phyloP scores from a whole-genome alignment of 2,888 invertebrate species.

The Auanema freiburgensis region DNA sequence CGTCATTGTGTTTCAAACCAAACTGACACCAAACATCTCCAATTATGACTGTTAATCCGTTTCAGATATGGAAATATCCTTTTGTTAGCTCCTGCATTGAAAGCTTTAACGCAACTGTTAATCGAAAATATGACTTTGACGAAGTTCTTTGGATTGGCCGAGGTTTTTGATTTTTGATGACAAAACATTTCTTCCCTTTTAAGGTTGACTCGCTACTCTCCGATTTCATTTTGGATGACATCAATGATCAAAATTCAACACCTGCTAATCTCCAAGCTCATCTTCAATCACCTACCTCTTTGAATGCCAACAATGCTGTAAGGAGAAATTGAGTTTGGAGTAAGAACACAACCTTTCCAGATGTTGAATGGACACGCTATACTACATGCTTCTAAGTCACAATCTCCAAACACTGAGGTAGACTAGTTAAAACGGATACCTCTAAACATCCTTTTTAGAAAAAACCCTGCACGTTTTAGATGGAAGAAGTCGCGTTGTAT shows the following conservation, averaged over 20 bases:
- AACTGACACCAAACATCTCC: too few relatives aligned
- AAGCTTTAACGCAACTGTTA: constrained; percentile 61
- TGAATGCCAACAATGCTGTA: not conserved
- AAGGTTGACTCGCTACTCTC: constrained; percentile 58
- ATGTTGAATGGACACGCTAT: too few relatives aligned
- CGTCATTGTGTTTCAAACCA: constrained; percentile 4
- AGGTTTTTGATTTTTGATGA: constrained; percentile 28
- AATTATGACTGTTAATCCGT: not conserved
- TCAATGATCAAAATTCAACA: constrained; percentile 41
- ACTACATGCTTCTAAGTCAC: too few relatives aligned
- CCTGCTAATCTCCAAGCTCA: constrained; percentile 31
- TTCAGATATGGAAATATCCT: constrained; percentile 53
- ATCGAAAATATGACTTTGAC: constrained; percentile 64
- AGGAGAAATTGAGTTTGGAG: too few relatives aligned
- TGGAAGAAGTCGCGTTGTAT: too few relatives aligned
- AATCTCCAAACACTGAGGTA: too few relatives aligned
- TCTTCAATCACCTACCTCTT: constrained; percentile 24
- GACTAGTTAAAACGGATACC: too few relatives aligned
- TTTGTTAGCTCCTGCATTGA: constrained; percentile 60
- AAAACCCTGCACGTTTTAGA: too few relatives aligned
- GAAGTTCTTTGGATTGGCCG: constrained; percentile 62
- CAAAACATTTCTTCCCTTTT: not conserved
- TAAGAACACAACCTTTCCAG: too few relatives aligned
- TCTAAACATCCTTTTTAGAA: too few relatives aligned
- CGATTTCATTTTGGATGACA: constrained; percentile 62